A percentile compares a stretch with the other conserved stretches of the same genome.
phyloP scores from a whole-genome alignment of 2,113 vertebrate genomes.

The Centrocercus urophasianus region DNA sequence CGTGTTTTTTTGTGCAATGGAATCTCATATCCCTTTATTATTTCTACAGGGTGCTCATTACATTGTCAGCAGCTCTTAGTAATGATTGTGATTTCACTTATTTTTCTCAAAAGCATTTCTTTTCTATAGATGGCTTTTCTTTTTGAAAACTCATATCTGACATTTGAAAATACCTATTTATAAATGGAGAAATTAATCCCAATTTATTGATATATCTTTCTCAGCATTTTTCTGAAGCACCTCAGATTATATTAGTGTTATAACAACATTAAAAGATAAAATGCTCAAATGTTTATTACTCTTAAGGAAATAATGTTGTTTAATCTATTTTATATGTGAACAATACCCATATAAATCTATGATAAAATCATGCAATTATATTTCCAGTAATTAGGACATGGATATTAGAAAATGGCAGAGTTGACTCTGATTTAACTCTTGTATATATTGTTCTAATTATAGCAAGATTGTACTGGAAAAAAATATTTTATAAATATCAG shows the following conservation, averaged over 20 bases:
- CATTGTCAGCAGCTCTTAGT: neutral
- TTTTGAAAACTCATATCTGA: neutral
- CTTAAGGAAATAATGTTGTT: neutral
- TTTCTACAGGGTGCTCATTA: neutral
- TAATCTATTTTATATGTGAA: neutral
- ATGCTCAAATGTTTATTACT: neutral
- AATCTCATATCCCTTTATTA: neutral
- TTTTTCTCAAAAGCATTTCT: neutral
- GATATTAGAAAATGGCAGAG: neutral
- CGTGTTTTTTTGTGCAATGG: neutral
- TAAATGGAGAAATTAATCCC: neutral
- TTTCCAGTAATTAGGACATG: neutral
- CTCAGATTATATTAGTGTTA: neutral
- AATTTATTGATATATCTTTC: neutral
- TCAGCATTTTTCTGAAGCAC: neutral
- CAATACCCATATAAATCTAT: neutral
- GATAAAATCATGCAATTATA: neutral
- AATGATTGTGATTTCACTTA: neutral
- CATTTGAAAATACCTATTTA: neutral
- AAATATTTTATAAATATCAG: conserved; percentile 55
- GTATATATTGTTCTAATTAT: neutral
- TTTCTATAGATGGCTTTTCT: neutral
- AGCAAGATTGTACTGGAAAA: conserved; percentile 26
- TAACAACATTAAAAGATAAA: neutral
- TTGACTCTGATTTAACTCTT: neutral